A percentile compares a stretch with the other conserved stretches of the same genome.
Evolutionary conservation across 2,797 vertebrate species (phyloP).

Genomic region (Platyrinchus mystaceus): DNA sequence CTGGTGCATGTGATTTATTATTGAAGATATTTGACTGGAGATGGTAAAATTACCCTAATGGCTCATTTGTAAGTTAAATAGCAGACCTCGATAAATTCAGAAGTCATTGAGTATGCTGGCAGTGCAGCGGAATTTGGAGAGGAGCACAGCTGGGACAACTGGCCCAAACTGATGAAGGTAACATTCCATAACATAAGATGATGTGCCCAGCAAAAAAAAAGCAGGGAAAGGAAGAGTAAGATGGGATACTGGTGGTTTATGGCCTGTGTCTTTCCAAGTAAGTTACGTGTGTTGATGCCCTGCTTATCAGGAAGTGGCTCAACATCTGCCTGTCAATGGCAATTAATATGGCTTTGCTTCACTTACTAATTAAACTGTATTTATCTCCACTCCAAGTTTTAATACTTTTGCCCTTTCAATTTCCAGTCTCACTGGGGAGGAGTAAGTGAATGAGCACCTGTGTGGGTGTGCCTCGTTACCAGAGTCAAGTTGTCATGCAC

Average conservation of each 20-base stretch:
- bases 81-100: not conserved
- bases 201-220: not conserved
- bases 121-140: not conserved
- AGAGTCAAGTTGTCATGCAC: fast-evolving
- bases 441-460: not conserved
- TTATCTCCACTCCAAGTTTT: not conserved
- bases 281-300: fast-evolving
- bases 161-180: not conserved
- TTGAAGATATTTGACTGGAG: not conserved
- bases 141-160: not conserved
- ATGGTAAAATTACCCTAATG: not conserved
- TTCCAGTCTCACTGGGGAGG: not conserved
- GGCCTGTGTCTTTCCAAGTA: not conserved
- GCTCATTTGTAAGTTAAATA: not conserved
- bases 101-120: not conserved
- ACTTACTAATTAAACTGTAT: not conserved
- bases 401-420: not conserved
- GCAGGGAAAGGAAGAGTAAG: not conserved
- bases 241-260: not conserved
- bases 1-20: not conserved
- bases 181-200: not conserved
- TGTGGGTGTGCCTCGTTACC: not conserved
- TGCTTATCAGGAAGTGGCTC: not conserved
- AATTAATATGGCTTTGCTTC: not conserved
- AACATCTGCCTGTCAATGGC: not conserved